Evolutionary conservation across 2,888 invertebrate genomes (phyloP).

Genomic region (Ischnus inquisitorius): DNA sequence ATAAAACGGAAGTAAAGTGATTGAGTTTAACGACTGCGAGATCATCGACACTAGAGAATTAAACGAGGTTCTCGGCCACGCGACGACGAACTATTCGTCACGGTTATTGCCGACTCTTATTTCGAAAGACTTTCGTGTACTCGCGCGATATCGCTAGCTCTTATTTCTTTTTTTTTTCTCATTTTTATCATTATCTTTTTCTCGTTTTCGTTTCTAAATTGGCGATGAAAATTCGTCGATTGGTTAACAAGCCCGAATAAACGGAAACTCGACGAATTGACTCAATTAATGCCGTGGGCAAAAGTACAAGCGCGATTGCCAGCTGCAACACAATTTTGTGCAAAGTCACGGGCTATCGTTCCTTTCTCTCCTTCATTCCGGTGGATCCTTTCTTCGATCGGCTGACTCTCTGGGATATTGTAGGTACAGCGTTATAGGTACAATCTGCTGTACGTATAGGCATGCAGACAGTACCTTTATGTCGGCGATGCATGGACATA

Average conservation of each 20-base stretch:
- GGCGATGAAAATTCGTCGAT: conserved; percentile 82
- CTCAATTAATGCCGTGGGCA: conserved; percentile 79
- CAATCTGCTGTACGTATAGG: conserved; percentile 20
- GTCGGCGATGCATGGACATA: conserved; percentile 79
- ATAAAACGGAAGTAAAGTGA: neutral
- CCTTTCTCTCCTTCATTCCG: conserved; percentile 68
- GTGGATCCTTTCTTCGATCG: conserved; percentile 77
- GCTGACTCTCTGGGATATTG: conserved; percentile 67
- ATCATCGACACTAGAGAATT: conserved; percentile 18
- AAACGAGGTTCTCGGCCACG: neutral
- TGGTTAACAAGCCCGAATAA: conserved; percentile 78
- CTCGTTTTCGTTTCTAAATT: conserved; percentile 70
- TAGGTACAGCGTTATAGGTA: conserved; percentile 12
- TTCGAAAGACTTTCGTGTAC: conserved; percentile 48
- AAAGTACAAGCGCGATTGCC: conserved; percentile 68
- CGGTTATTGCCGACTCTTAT: conserved; percentile 46
- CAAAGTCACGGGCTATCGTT: conserved; percentile 79
- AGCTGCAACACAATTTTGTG: conserved; percentile 75
- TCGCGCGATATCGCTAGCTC: no score
- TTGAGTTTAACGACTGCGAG: conserved; percentile 7
- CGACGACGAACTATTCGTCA: conserved; percentile 43
- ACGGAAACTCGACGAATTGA: conserved; percentile 77
- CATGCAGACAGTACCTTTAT: conserved; percentile 54
- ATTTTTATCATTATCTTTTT: neutral
- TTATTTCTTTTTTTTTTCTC: conserved; percentile 8